Evolutionary conservation across 2,888 invertebrate genomes (phyloP).

Genomic region (Epicampocera succincta): DNA sequence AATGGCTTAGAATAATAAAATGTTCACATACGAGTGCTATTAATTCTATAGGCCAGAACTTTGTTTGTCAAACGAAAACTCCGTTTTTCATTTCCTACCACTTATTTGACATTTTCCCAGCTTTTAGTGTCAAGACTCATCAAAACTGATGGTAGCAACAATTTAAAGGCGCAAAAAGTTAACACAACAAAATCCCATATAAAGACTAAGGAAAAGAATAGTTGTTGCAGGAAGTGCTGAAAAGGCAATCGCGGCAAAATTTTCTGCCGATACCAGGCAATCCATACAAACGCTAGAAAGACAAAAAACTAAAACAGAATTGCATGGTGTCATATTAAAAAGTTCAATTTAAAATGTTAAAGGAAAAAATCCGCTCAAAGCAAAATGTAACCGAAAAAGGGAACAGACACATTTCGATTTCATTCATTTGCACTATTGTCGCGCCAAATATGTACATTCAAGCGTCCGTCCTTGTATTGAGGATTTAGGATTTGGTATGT

Average conservation of each 20-base stretch:
- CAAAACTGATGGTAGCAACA: constrained; percentile 55
- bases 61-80: background rate
- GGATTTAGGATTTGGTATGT: constrained; percentile 23
- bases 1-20: no score
- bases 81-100: constrained; percentile 26
- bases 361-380: constrained; percentile 32
- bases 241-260: constrained; percentile 57
- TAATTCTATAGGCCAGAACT: background rate
- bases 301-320: constrained; percentile 39
- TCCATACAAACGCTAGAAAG: background rate
- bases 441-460: constrained; percentile 44
- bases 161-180: background rate
- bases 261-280: constrained; percentile 17
- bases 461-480: background rate
- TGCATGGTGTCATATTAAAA: constrained; percentile 58
- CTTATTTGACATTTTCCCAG: constrained; percentile 80
- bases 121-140: constrained; percentile 78
- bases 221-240: constrained; percentile 29
- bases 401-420: constrained; percentile 64
- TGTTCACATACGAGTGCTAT: no score
- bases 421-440: constrained; percentile 67
- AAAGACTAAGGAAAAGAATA: constrained; percentile 31
- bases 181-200: constrained; percentile 20
- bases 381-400: constrained; percentile 40
- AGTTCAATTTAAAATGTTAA: constrained; percentile 44